Evolutionary conservation across 2,888 invertebrate species (phyloP), one percentile per base, ranked within the genome.

Genomic region (Schrankia costaestrigalis): DNA sequence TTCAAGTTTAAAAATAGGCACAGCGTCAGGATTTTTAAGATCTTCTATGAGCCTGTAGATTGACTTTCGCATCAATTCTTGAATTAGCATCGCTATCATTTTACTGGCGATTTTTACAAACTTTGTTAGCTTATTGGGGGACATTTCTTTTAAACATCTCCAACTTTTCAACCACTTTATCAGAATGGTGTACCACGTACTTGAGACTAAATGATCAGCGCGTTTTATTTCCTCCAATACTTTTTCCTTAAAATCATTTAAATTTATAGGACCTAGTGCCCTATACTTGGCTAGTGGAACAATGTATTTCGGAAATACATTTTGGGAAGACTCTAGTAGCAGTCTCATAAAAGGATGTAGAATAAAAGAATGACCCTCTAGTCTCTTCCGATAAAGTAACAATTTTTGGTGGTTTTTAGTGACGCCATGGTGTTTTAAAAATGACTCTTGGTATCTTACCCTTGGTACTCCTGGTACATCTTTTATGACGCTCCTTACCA

Each of bases 11-110:
- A 95, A 71, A 56, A 91, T 90, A 0, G 94, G 93, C 29, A 92
- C 90, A 22, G 76, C 71, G 3, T 89, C 77, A 1, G 89, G 78
- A 46, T 89, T 73, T 33, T 83, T 78, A 6, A 93, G 84, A 4
- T 89, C 73, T 1, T 89, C 79, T 37, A 92, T 87, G 4, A 94
- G 76, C 45, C 91, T 88, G 24, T 91, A 81, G 26, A 94, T 90
- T 4, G 94, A 93, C 32, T 89, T 82, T 29, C 91, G 90, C 84
- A 94, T 92, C 15, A 92, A 63, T 55, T 91, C 90, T 52, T 92
- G 90, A 51, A 95, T 89, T 71, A 92, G 91, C 56, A 88, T 82
- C 2, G 85, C 78, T 59, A 89, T 86, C 62, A 83, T 81, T 67
- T 74, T 86, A 7, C 79, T 79, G 9, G 86, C 80, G 54, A 84